phyloP scores from a whole-genome alignment of 2,113 vertebrate genomes.

The Pteruthius melanotis region DNA sequence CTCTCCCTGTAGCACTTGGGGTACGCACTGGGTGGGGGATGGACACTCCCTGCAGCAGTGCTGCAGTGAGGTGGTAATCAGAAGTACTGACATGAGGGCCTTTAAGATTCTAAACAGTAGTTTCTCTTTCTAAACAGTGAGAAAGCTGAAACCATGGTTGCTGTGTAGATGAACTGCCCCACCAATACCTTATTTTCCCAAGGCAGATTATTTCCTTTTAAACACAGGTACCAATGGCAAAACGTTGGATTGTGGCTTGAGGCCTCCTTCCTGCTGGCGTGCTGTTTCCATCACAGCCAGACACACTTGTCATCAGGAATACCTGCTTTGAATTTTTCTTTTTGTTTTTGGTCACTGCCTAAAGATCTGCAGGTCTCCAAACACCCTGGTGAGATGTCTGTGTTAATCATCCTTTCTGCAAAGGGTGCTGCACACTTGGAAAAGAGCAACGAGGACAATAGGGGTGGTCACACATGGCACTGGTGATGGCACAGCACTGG shows the following conservation, averaged over 20 bases:
- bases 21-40: background rate
- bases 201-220: background rate
- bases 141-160: background rate
- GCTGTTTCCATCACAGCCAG: background rate
- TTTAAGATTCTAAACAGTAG: background rate
- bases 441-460: background rate
- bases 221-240: background rate
- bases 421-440: background rate
- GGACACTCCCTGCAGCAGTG: background rate
- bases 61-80: background rate
- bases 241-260: background rate
- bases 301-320: background rate
- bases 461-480: rapidly evolving
- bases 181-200: background rate
- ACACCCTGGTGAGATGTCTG: background rate
- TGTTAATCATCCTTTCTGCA: background rate
- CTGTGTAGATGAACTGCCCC: background rate
- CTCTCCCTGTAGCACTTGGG: background rate
- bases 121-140: background rate
- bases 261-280: background rate
- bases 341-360: background rate
- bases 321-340: background rate
- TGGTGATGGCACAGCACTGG: background rate
- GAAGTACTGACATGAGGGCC: background rate
- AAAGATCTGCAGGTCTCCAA: background rate